These are phyloP conservation scores for Marmota flaviventris DNA, from an alignment of 2,113 vertebrate genomes.

Conservation along the genomic window DNA sequence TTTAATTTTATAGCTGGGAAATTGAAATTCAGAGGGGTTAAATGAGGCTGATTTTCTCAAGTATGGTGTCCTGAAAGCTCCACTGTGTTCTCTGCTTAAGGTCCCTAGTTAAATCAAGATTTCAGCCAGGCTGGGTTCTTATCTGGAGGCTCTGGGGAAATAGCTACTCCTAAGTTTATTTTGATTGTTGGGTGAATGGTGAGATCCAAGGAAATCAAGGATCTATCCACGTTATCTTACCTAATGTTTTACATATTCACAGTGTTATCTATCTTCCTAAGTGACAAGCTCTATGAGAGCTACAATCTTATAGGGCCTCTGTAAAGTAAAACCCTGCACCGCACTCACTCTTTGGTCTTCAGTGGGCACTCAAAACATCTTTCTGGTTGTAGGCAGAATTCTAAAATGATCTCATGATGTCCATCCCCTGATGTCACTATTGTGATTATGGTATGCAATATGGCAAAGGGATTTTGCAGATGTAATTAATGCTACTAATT, in stretches of 20 bases:
- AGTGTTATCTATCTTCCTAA: not conserved
- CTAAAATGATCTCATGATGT: not conserved
- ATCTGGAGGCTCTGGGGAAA: no score
- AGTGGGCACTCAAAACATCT: not conserved
- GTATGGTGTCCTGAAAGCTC: no score
- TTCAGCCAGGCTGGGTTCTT: no score
- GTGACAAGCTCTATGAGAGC: not conserved
- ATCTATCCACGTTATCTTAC: not conserved
- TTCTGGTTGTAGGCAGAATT: not conserved
- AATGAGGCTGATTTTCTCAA: not conserved
- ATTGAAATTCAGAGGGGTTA: constrained; percentile 49
- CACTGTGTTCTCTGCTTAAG: no score
- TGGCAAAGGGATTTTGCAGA: not conserved
- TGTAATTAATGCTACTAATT: not conserved
- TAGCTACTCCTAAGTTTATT: no score
- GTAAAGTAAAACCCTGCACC: not conserved
- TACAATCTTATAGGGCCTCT: not conserved
- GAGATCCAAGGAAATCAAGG: no score
- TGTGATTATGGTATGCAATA: not conserved
- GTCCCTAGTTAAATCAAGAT: no score
- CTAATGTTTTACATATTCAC: not conserved
- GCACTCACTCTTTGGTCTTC: not conserved
- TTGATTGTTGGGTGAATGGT: no score
- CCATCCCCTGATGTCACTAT: not conserved
- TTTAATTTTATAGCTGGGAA: constrained; percentile 30